Evolutionary conservation across 2,888 invertebrate species (phyloP).

Genomic region (Branchinecta sandiegonensis): DNA sequence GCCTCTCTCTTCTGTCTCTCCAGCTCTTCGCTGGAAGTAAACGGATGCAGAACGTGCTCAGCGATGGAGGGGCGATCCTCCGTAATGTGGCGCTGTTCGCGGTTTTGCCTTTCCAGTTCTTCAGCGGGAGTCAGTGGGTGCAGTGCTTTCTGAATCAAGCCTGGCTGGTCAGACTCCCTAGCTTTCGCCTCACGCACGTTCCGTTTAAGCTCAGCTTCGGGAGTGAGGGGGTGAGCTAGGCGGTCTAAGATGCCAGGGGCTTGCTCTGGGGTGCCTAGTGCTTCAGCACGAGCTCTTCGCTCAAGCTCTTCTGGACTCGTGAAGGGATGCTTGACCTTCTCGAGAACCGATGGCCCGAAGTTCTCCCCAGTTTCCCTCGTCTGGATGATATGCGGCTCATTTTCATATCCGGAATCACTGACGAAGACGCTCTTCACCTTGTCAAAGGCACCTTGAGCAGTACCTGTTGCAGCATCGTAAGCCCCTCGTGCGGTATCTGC

Average conservation of each 20-base stretch:
- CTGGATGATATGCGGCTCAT: neutral
- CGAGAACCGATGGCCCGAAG: neutral
- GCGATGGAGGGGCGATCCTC: neutral
- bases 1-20: neutral
- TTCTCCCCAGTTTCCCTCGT: slow-evolving; percentile 11
- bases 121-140: slow-evolving; percentile 3
- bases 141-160: neutral
- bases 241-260: neutral
- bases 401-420: neutral
- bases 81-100: neutral
- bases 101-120: neutral
- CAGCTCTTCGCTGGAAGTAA: slow-evolving; percentile 8
- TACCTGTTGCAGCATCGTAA: no score
- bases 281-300: neutral
- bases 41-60: neutral
- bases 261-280: neutral
- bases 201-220: neutral
- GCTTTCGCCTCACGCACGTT: neutral
- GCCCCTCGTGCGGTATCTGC: no score
- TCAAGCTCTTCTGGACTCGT: slow-evolving; percentile 13
- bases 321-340: neutral
- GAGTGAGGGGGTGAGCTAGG: neutral
- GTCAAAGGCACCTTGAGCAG: neutral
- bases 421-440: slow-evolving; percentile 3
- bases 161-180: slow-evolving; percentile 4